Base-by-base conservation (phyloP, 2,113 vertebrate species). In the Prionailurus viverrinus region DNA sequence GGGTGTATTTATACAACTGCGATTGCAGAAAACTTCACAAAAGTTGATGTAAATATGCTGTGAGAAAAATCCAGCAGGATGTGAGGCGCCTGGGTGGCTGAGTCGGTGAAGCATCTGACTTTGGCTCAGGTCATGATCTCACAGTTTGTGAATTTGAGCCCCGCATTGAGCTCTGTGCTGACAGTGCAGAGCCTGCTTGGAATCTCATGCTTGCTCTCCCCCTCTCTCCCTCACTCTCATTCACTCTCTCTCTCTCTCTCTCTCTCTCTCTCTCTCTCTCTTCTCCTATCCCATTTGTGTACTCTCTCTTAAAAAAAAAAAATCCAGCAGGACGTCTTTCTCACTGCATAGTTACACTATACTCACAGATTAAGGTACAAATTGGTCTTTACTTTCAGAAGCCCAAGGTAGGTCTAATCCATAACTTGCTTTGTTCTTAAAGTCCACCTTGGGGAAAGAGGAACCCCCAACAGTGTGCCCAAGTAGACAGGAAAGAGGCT, bases 301-400 rank as follows among this genome's bases (percentile, higher is more conserved):
- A 23, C 8, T 61, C 58, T 61, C 58, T 61, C 58, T 23, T 23
- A 23, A 23, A 61, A 61, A 61, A 18, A 18, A 19, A 31, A 55
- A 94, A 95, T 36, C 19, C 15, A 81, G 63, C 78, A 78, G 29
- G 4, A n/a, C 11, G 1, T 27, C 25, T 73, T 93, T 87, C 33
- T 71, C 31, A n/a, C 41, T 21, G 13, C 12, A 33, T 2, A 53
- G 21, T 85, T 55, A 88, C 13, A 82, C 29, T n/a, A 0, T 23
- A n/a, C 51, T 55, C 55, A 48, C 23, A 73, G 84, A 89, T 39
- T 19, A 45, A 11, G 83, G 41, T 51, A 55, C 16, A 23, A 66
- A 97, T 66, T 23, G 21, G 31, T 68, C 83, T 84, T 89, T 36
- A n/a, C 12, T 90, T 94, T 76, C 69, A 81, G 18, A 95, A 85